Base-by-base conservation (phyloP, 2,888 invertebrate genomes). In the Teinopalpus imperialis region DNA sequence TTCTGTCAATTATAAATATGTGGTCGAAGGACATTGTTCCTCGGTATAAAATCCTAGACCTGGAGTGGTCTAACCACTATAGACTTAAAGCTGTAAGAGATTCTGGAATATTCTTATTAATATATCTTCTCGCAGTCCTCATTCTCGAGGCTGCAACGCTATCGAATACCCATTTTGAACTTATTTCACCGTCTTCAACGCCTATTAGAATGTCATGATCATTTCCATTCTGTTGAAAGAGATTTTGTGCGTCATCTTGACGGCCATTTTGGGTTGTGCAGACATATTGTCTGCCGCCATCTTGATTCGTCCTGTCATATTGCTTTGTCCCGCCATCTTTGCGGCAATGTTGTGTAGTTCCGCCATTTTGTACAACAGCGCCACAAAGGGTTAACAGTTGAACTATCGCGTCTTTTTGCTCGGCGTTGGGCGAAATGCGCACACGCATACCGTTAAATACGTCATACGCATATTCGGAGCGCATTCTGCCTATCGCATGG, bases 131-230 rank as follows among this genome's bases (percentile, higher is more conserved):
- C 0, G 72, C 70, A 0, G 73, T 81, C 7, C 81, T 66, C 72
- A 81, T 74, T 1, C 83, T 63, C 0, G 68, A 74, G 0, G 75
- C 66, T 0, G 77, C 76, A 0, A 85, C 74, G 36, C 86, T 85
- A 29, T 86, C 86, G 43, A 83, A 86, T 16, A 87, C 81, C 87
- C 86, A 87, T 27, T 76, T 81, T 0, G 80, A 77, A 21, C 57
- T 57, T 1, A 85, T 66, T 49, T 79, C 64, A 0, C 74, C 76
- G 0, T 52, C 56, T 0, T 44, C 54, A 0, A 48, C 49, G 0
- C 85, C 86, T 1, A 86, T 51, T 0, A 63, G 65, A 1, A 85
- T 49, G 49, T 81, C 80, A 43, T 49, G 64, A 3, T 62, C 59
- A 21, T 43, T 29, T 12, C 48, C 14, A 0, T 8, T 6, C 3